Conservation (phyloP, 2,113 vertebrate genomes). For the Dascyllus trimaculatus region DNA sequence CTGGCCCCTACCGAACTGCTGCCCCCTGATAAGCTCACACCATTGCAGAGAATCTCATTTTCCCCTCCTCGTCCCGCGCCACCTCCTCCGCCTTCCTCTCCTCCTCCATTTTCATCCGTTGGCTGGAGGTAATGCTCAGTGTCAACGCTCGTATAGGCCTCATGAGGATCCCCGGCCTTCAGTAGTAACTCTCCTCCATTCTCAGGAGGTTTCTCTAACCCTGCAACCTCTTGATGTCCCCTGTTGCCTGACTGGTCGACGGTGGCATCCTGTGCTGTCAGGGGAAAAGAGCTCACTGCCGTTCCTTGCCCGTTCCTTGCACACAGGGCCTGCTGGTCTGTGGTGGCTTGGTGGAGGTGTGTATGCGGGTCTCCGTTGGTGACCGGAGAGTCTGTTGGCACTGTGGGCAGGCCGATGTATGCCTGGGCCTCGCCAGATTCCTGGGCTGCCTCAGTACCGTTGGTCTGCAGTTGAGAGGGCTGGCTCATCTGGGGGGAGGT, state of each 20-base stretch:
- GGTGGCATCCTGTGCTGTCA: constrained; percentile 59
- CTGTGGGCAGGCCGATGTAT: constrained; percentile 79
- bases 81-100: constrained; percentile 56
- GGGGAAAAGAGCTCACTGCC: constrained; percentile 61
- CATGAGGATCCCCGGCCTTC: constrained; percentile 90
- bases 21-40: constrained; percentile 74
- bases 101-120: constrained; percentile 64
- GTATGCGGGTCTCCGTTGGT: constrained; percentile 79
- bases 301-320: constrained; percentile 87
- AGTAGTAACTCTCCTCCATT: constrained; percentile 89
- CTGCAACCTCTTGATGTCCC: constrained; percentile 78
- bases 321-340: constrained; percentile 85
- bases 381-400: constrained; percentile 89
- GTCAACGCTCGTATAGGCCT: constrained; percentile 85
- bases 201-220: constrained; percentile 76
- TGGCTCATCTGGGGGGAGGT: constrained; percentile 87
- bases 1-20: constrained; percentile 73
- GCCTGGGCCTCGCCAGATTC: constrained; percentile 74
- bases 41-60: constrained; percentile 84
- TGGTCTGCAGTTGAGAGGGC: constrained; percentile 74
- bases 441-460: constrained; percentile 66
- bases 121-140: constrained; percentile 94
- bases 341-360: constrained; percentile 76
- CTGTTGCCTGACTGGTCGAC: constrained; percentile 71
- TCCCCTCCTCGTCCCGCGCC: constrained; percentile 53